A percentile compares a stretch with the other conserved stretches of the same genome.
phyloP scores from a whole-genome alignment of 1,140 invertebrate genomes.

The Lerema accius region DNA sequence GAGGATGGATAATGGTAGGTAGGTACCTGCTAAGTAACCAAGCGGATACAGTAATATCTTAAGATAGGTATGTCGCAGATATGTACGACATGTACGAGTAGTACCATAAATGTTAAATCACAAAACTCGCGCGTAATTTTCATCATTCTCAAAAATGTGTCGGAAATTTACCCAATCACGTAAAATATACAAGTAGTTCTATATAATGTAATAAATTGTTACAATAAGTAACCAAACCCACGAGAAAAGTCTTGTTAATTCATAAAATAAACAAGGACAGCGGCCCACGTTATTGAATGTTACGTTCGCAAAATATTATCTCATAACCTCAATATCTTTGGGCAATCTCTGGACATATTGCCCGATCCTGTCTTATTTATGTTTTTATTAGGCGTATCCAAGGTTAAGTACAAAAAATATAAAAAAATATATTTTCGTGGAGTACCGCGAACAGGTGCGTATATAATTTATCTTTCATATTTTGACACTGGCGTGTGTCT shows the following conservation, averaged over 20 bases:
- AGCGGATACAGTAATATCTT: too few relatives aligned
- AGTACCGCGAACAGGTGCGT: slow-evolving; percentile 21
- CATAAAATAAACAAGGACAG: slow-evolving; percentile 10
- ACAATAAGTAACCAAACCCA: too few relatives aligned
- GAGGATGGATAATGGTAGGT: too few relatives aligned
- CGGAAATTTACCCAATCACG: too few relatives aligned
- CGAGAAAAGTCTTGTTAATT: not conserved
- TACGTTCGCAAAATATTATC: slow-evolving; percentile 19
- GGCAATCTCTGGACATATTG: slow-evolving; percentile 27
- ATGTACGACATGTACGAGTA: too few relatives aligned
- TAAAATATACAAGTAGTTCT: too few relatives aligned
- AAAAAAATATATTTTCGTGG: slow-evolving; percentile 2
- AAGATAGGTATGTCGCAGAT: too few relatives aligned
- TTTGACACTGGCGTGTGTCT: slow-evolving; percentile 24
- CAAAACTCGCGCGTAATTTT: too few relatives aligned
- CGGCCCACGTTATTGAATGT: slow-evolving; percentile 17
- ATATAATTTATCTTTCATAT: slow-evolving; percentile 31
- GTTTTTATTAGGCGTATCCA: slow-evolving; percentile 10
- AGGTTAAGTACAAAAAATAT: slow-evolving; percentile 26
- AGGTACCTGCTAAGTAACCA: too few relatives aligned
- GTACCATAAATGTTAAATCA: too few relatives aligned
- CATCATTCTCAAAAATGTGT: too few relatives aligned
- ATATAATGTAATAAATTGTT: too few relatives aligned
- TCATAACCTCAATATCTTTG: slow-evolving; percentile 19
- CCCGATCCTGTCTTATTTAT: slow-evolving; percentile 21